Base-by-base conservation (phyloP, 2,888 invertebrate species). In the Heliconius ismenius region DNA sequence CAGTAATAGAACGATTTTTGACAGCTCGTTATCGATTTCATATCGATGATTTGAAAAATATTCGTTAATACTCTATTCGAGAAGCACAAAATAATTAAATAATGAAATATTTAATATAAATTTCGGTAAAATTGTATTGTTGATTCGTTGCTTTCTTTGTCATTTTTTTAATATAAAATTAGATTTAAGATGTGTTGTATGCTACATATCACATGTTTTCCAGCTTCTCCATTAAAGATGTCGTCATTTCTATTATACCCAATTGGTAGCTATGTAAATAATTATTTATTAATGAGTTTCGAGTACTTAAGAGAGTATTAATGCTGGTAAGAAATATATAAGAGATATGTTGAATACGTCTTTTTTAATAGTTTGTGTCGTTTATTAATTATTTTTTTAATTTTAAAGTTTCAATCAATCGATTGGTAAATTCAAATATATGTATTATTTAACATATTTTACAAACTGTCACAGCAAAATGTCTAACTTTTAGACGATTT, bases 201-300 rank as follows among this genome's bases (percentile, higher is more conserved):
- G 69, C 69, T 70, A 75, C 73, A 74, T 75, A 75, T 75, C 75
- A 75, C 62, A 69, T 75, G 63, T 49, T 69, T 75, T 75, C 36
- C 70, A 70, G 75, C 68, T 69, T 75, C 63, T 67, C 60, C 15
- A 65, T 32, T 18, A 54, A 26, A 68, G 26, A 43, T 68, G 26
- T 68, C 26, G 58, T 54, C 10, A 21, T 62, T 60, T 36, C 10
- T 15, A 13, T 39, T 4, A 39, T 36, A 15, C 21, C 60, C 39
- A 43, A 54, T 32, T 18, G 64, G 54, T 67, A 36, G 28, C 62
- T 39, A 73, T 73, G 72, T 73, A 73, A 13, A 74, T 74, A 58
- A 67, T 74, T 43, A 67, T 74, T 74, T 65, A 65, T 74, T 64
- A 21, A 67, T 49, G 64, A 74, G 54, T 24, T 65, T 39, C 21